Conservation (phyloP, 2,113 vertebrate species). For the Pluvianellus socialis region DNA sequence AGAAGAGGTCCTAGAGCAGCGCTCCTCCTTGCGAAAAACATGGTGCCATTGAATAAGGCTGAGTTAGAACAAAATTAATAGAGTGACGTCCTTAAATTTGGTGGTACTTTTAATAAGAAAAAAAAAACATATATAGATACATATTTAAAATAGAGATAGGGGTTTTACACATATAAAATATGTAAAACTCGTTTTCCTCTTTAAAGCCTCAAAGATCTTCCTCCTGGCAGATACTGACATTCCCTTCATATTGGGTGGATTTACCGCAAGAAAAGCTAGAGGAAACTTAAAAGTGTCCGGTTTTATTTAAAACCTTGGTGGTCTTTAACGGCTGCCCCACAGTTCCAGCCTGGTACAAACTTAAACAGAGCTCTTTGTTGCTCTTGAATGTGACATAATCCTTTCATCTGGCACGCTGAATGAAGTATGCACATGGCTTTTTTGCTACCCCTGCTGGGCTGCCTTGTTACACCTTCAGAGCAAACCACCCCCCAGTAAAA, state of each 20-base stretch:
- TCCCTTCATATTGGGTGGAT: conserved; percentile 39
- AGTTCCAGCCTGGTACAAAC: conserved; percentile 68
- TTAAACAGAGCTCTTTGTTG: conserved; percentile 74
- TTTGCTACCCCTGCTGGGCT: conserved; percentile 67
- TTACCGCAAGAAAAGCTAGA: conserved; percentile 14
- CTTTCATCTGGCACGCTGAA: conserved; percentile 69
- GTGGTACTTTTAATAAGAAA: not conserved
- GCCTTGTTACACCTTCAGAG: conserved; percentile 72
- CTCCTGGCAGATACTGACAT: conserved; percentile 6
- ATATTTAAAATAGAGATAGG: not conserved
- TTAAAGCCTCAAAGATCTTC: not conserved
- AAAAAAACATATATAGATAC: not conserved
- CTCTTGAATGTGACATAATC: conserved; percentile 74
- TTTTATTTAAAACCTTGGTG: conserved; percentile 72
- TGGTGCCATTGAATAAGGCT: not conserved
- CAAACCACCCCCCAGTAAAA: conserved; percentile 44
- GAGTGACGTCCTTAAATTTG: not conserved
- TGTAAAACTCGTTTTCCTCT: not conserved
- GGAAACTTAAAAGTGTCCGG: conserved; percentile 59
- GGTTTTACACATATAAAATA: not conserved
- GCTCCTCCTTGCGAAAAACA: not conserved
- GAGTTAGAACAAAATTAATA: not conserved
- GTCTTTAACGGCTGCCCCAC: conserved; percentile 63
- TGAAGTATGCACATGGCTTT: conserved; percentile 70
- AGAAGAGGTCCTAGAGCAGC: not conserved